Evolutionary conservation across 1,140 invertebrate species (phyloP).

Genomic region (Macrobrachium nipponense): DNA sequence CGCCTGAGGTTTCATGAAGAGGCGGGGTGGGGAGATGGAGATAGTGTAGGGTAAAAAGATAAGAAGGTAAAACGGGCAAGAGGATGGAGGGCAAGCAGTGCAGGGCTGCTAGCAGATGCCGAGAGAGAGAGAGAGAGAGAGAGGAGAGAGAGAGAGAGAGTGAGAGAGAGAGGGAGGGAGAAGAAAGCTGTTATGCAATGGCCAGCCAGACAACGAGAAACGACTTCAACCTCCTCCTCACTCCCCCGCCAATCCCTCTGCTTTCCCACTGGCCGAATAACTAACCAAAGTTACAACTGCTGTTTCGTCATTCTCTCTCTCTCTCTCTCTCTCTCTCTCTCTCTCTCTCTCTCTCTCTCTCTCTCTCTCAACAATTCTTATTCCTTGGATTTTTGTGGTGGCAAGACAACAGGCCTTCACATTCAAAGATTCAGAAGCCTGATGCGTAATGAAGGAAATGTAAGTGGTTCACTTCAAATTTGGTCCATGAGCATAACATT

Average conservation of each 20-base stretch:
- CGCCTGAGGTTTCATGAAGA: neutral
- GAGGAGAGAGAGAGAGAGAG: neutral
- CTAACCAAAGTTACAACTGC: neutral
- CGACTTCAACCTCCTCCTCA: neutral
- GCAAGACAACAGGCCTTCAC: too few relatives aligned
- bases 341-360: neutral
- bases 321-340: neutral
- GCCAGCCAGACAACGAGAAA: neutral
- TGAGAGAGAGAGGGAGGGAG: neutral
- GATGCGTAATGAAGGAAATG: too few relatives aligned
- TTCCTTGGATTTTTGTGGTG: too few relatives aligned
- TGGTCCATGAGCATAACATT: too few relatives aligned
- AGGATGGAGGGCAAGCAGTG: neutral
- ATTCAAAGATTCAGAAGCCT: too few relatives aligned
- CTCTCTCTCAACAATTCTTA: too few relatives aligned
- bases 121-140: neutral
- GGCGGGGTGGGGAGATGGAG: constrained; percentile 1
- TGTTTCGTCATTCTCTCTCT: neutral
- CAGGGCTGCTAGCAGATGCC: neutral
- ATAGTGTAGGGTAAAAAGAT: neutral
- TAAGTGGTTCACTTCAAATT: too few relatives aligned
- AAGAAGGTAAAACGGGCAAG: neutral
- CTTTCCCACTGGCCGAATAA: neutral
- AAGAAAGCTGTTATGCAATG: neutral
- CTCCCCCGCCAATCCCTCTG: neutral